A percentile compares a stretch with the other conserved stretches of the same genome.
These are phyloP conservation scores for Nasonia oneida DNA, from an alignment of 2,888 invertebrate species.

Conservation along the genomic window DNA sequence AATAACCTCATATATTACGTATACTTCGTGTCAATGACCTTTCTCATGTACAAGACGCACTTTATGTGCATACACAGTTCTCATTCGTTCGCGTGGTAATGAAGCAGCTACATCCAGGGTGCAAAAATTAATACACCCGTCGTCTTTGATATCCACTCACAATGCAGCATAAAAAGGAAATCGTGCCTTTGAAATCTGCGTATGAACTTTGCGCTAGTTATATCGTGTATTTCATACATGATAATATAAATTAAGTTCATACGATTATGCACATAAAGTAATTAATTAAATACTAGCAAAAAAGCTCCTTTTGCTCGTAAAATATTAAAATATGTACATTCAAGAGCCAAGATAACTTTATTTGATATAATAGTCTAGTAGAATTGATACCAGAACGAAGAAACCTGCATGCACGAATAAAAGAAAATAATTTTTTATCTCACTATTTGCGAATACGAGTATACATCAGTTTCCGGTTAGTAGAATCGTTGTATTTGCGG, in stretches of 20 bases:
- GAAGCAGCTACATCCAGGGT: constrained; percentile 15
- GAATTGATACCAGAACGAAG: neutral
- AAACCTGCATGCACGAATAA: neutral
- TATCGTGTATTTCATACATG: neutral
- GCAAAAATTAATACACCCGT: constrained; percentile 58
- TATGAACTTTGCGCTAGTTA: neutral
- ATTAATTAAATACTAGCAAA: too few relatives aligned
- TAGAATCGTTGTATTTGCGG: constrained; percentile 66
- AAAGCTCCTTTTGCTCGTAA: too few relatives aligned
- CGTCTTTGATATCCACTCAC: constrained; percentile 66
- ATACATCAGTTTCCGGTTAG: constrained; percentile 75
- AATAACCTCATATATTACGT: neutral
- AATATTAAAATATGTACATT: too few relatives aligned
- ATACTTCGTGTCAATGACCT: constrained; percentile 38
- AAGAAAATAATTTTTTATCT: constrained; percentile 61
- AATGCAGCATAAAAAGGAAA: constrained; percentile 62
- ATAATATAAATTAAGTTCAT: constrained; percentile 1
- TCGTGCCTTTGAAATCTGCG: constrained; percentile 65
- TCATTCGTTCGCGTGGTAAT: constrained; percentile 14
- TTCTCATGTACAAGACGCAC: neutral
- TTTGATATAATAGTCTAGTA: neutral
- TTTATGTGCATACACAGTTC: neutral
- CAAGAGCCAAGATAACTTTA: neutral
- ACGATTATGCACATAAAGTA: neutral
- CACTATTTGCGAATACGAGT: constrained; percentile 70